phyloP scores from a whole-genome alignment of 2,888 invertebrate species.

The Imbricaverruca yamaguchii region DNA sequence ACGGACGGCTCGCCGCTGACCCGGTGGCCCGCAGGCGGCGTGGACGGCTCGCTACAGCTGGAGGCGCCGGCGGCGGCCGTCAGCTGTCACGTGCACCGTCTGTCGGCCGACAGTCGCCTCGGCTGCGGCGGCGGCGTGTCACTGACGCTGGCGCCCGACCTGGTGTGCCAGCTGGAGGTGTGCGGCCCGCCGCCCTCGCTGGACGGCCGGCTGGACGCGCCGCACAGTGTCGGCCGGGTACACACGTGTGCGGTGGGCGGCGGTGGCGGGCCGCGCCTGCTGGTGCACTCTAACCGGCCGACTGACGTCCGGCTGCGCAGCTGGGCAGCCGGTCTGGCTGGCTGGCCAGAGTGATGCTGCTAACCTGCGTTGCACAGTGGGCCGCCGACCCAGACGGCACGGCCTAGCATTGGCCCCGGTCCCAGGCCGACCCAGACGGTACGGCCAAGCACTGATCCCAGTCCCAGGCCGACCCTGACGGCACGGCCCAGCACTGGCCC shows the following conservation, averaged over 20 bases:
- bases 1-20: not conserved
- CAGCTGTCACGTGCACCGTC: not conserved
- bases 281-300: constrained; percentile 28
- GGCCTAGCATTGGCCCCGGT: too few species aligned
- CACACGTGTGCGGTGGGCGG: constrained; percentile 24
- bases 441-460: too few species aligned
- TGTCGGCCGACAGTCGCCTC: not conserved
- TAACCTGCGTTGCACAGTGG: too few species aligned
- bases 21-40: not conserved
- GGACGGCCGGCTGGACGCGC: constrained; percentile 28
- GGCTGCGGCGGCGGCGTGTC: not conserved
- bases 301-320: constrained; percentile 21
- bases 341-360: not conserved
- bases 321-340: constrained; percentile 23
- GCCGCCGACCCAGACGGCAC: too few species aligned
- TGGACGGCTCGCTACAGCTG: not conserved
- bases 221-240: constrained; percentile 21
- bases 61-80: not conserved
- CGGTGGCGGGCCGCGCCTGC: constrained; percentile 30
- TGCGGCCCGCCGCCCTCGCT: constrained; percentile 26
- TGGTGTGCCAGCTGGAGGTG: not conserved
- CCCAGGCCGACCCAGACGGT: too few species aligned
- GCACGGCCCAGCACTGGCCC: too few species aligned
- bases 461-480: too few species aligned
- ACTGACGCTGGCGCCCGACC: not conserved